Evolutionary conservation across 2,113 vertebrate species (phyloP).

Genomic region (Piprites chloris): DNA sequence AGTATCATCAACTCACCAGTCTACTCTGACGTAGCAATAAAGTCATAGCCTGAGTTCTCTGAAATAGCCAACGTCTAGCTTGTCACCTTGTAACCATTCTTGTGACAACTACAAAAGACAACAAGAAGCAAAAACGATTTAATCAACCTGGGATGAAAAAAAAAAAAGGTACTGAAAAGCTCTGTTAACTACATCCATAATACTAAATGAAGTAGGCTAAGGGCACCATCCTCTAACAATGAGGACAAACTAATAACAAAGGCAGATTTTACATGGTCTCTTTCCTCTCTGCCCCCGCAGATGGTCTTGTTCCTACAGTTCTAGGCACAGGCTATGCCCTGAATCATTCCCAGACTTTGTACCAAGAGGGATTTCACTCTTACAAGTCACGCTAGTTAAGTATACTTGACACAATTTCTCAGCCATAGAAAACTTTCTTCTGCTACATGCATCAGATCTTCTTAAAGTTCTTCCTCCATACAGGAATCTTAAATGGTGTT

Average conservation of each 20-base stretch:
- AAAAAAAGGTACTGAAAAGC: background rate
- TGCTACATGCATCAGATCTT: background rate
- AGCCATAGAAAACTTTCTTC: background rate
- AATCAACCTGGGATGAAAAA: background rate
- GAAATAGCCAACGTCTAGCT: fast-evolving
- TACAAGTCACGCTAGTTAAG: background rate
- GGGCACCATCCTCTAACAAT: background rate
- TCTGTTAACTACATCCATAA: background rate
- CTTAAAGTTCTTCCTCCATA: background rate
- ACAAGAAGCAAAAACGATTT: background rate
- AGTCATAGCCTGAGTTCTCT: background rate
- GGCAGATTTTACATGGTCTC: background rate
- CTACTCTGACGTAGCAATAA: fast-evolving
- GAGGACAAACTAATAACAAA: background rate
- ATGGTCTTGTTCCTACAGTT: background rate
- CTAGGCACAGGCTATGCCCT: background rate
- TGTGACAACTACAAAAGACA: background rate
- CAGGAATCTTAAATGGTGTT: background rate
- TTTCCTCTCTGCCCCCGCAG: background rate
- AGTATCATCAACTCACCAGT: background rate
- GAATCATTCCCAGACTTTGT: background rate
- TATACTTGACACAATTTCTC: background rate
- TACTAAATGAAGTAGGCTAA: background rate
- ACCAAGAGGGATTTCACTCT: background rate
- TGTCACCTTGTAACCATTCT: background rate